Evolutionary conservation across 2,797 vertebrate species (phyloP).

Genomic region (Sebastolobus alascanus): DNA sequence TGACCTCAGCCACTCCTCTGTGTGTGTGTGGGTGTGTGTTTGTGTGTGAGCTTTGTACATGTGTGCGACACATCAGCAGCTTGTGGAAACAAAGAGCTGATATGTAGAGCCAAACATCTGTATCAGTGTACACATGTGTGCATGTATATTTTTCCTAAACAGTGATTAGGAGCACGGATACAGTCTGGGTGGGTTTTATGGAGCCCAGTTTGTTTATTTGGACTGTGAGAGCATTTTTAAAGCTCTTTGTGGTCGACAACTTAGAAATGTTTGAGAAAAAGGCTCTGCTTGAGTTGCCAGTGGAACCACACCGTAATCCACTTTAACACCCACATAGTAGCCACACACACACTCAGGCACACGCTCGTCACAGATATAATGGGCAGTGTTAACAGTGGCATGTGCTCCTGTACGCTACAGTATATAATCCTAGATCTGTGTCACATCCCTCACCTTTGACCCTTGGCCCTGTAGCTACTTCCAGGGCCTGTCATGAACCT

Average conservation of each 20-base stretch:
- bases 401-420: slow-evolving; percentile 28
- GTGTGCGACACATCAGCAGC: slow-evolving; percentile 66
- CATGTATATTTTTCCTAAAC: slow-evolving; percentile 40
- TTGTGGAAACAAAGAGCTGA: slow-evolving; percentile 57
- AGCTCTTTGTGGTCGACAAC: slow-evolving; percentile 58
- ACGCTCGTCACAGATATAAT: slow-evolving; percentile 44
- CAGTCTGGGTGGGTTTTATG: slow-evolving; percentile 41
- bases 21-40: slow-evolving; percentile 42
- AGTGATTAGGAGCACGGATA: slow-evolving; percentile 20
- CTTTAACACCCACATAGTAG: slow-evolving; percentile 41
- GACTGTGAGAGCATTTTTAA: slow-evolving; percentile 60
- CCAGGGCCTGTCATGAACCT: slow-evolving; percentile 43
- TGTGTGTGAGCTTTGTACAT: slow-evolving; percentile 53
- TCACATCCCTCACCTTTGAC: slow-evolving; percentile 61
- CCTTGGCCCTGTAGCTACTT: slow-evolving; percentile 43
- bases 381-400: slow-evolving; percentile 31
- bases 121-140: slow-evolving; percentile 30
- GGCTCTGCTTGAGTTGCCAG: slow-evolving; percentile 58
- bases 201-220: slow-evolving; percentile 67
- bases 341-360: slow-evolving; percentile 66
- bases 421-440: slow-evolving; percentile 34
- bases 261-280: slow-evolving; percentile 62
- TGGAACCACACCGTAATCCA: slow-evolving; percentile 70
- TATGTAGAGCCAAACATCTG: slow-evolving; percentile 59
- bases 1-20: slow-evolving; percentile 85